A percentile compares a stretch with the other conserved stretches of the same genome.
These are phyloP conservation scores for Nothura maculosa DNA, from an alignment of 2,797 vertebrate genomes.

Conservation along the genomic window DNA sequence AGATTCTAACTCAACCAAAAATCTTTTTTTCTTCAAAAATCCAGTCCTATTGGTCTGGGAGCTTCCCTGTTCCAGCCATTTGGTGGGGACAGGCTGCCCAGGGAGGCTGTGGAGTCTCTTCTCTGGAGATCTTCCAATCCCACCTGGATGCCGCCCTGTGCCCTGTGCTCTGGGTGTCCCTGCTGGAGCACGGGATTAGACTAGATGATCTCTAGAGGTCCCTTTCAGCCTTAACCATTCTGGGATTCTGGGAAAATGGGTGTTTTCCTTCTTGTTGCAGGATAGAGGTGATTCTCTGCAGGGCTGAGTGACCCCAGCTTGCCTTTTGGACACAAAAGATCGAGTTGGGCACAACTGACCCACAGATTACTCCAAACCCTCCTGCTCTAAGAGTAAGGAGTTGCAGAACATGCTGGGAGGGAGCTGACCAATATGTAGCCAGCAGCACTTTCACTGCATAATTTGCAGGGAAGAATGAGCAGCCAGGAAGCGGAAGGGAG, in stretches of 20 bases:
- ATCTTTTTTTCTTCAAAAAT: too few species aligned
- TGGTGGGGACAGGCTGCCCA: too few species aligned
- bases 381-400: neutral
- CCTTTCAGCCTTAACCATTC: too few species aligned
- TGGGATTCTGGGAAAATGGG: too few species aligned
- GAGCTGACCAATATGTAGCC: accelerated
- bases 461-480: accelerated
- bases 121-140: too few species aligned
- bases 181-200: too few species aligned
- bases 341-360: accelerated
- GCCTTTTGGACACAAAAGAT: accelerated
- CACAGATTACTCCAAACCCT: neutral
- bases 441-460: neutral
- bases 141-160: too few species aligned
- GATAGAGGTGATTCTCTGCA: too few species aligned
- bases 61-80: neutral
- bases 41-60: neutral
- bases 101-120: too few species aligned
- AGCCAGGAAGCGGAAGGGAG: neutral
- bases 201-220: too few species aligned
- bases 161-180: too few species aligned
- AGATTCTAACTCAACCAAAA: neutral
- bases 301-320: neutral
- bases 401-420: accelerated
- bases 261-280: neutral